Evolutionary conservation across 2,113 vertebrate species (phyloP).

Genomic region (Pluvianellus socialis): DNA sequence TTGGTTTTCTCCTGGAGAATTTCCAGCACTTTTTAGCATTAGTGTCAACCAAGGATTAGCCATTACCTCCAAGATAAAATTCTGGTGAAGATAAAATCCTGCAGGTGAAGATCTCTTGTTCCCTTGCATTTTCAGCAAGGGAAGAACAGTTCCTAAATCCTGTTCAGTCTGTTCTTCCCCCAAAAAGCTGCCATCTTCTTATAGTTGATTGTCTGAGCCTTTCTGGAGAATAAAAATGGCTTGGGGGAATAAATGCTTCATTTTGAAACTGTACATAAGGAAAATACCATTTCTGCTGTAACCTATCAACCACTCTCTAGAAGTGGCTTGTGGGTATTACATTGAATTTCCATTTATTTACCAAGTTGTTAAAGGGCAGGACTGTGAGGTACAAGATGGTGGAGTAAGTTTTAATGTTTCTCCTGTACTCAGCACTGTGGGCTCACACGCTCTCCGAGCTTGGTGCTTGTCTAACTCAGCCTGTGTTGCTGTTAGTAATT

Average conservation of each 20-base stretch:
- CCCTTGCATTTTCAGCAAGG: background rate
- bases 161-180: background rate
- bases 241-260: background rate
- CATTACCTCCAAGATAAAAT: background rate
- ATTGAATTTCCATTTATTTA: background rate
- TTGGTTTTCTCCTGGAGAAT: background rate
- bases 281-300: background rate
- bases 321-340: background rate
- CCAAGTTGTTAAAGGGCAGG: background rate
- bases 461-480: background rate
- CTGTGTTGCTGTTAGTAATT: background rate
- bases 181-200: background rate
- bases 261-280: background rate
- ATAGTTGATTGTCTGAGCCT: background rate
- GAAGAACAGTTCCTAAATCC: background rate
- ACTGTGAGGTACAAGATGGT: background rate
- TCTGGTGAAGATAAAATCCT: background rate
- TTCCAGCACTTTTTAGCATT: background rate
- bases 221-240: background rate
- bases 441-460: background rate
- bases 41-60: background rate
- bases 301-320: background rate
- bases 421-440: background rate
- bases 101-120: background rate
- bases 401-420: background rate